Conservation (phyloP, 1,140 invertebrate genomes). For the Arion vulgaris region DNA sequence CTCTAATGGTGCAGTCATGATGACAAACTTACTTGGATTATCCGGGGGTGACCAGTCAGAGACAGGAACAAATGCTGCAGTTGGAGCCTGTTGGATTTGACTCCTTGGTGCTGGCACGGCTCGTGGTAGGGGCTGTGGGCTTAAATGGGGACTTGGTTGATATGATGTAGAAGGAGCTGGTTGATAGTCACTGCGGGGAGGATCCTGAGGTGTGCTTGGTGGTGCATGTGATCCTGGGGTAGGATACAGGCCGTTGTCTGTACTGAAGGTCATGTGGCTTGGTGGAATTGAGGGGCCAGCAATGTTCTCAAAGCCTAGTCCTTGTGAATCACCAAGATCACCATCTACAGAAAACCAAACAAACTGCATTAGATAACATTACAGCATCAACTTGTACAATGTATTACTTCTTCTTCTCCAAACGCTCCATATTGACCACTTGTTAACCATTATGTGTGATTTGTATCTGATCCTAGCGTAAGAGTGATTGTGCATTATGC, state of each 20-base stretch:
- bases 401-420: too few species aligned
- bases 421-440: too few species aligned
- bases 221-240: constrained; percentile 61
- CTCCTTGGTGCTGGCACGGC: constrained; percentile 29
- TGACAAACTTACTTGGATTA: constrained; percentile 59
- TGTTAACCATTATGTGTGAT: too few species aligned
- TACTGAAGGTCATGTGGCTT: constrained; percentile 33
- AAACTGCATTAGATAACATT: not conserved
- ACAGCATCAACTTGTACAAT: too few species aligned
- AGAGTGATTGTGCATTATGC: too few species aligned
- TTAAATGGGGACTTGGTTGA: constrained; percentile 42
- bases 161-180: constrained; percentile 20
- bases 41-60: constrained; percentile 58
- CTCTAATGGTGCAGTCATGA: too few species aligned
- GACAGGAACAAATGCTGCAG: constrained; percentile 22
- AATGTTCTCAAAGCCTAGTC: constrained; percentile 38
- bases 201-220: constrained; percentile 61
- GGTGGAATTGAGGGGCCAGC: constrained; percentile 40
- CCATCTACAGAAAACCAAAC: not conserved
- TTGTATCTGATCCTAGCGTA: too few species aligned
- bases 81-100: constrained; percentile 37
- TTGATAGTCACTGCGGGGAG: constrained; percentile 21
- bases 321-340: not conserved
- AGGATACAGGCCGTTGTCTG: constrained; percentile 43
- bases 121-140: constrained; percentile 35